Conservation (phyloP, 1,140 invertebrate genomes). For the Ceratina calcarata region DNA sequence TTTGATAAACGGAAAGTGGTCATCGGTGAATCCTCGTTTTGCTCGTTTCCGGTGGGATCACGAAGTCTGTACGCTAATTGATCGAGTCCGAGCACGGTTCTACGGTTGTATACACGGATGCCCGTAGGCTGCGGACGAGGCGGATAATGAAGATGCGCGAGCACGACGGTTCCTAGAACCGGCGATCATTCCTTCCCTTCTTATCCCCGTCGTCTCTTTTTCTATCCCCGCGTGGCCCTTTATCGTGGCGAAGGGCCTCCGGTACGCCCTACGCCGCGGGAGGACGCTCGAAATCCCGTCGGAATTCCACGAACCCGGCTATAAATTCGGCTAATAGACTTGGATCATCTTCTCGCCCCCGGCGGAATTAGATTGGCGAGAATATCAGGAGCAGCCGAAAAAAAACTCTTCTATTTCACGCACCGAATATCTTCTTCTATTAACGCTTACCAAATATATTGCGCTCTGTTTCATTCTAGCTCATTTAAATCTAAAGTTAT, state of each 20-base stretch:
- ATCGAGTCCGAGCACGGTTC: slow-evolving; percentile 63
- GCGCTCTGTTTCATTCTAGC: no score
- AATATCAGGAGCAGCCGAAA: slow-evolving; percentile 26
- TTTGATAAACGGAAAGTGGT: slow-evolving; percentile 64
- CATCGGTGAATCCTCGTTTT: slow-evolving; percentile 56
- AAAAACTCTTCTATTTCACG: background rate
- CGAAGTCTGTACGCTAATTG: slow-evolving; percentile 69
- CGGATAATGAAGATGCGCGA: slow-evolving; percentile 72
- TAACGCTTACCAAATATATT: no score
- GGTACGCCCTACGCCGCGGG: slow-evolving; percentile 24
- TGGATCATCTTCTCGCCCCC: slow-evolving; percentile 21
- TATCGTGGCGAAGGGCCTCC: background rate
- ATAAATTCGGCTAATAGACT: slow-evolving; percentile 60
- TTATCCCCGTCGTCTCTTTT: slow-evolving; percentile 13
- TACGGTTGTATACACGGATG: slow-evolving; percentile 56
- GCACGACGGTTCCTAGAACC: slow-evolving; percentile 71
- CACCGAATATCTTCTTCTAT: slow-evolving; percentile 21
- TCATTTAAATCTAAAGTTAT: no score
- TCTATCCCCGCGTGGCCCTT: background rate
- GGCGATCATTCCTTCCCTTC: slow-evolving; percentile 10
- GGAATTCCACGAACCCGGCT: slow-evolving; percentile 45
- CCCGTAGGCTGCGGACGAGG: slow-evolving; percentile 46
- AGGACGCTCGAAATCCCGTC: slow-evolving; percentile 34
- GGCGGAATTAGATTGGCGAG: background rate
- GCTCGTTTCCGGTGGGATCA: slow-evolving; percentile 63